A percentile compares a stretch with the other conserved stretches of the same genome.
Evolutionary conservation across 2,113 vertebrate genomes (phyloP).

Genomic region (Myotis lucifugus): DNA sequence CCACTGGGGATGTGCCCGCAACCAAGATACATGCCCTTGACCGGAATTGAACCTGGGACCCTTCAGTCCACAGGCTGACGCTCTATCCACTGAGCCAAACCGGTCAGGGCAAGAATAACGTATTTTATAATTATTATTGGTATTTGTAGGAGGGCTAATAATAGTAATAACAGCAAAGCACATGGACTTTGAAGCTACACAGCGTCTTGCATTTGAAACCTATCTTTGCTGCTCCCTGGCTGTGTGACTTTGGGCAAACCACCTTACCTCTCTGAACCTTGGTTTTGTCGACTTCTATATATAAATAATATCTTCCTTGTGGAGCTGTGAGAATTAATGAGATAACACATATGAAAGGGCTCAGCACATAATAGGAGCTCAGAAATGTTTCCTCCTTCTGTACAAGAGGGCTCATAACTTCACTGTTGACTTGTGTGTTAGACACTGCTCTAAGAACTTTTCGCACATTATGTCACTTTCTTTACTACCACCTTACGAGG

Average conservation of each 20-base stretch:
- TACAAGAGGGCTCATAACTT: not conserved
- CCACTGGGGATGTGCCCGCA: too few species aligned
- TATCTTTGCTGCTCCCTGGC: not conserved
- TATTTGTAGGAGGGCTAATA: not conserved
- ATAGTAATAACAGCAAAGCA: not conserved
- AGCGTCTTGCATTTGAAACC: not conserved
- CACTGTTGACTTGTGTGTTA: not conserved
- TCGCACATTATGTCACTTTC: not conserved
- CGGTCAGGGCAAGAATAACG: too few species aligned
- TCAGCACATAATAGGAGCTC: not conserved
- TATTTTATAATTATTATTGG: constrained; percentile 2
- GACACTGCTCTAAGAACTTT: not conserved
- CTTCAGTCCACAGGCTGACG: too few species aligned
- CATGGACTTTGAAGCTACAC: not conserved
- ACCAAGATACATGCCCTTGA: too few species aligned
- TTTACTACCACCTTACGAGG: not conserved
- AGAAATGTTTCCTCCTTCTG: not conserved
- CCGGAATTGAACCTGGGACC: too few species aligned
- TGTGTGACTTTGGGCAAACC: not conserved
- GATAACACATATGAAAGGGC: not conserved
- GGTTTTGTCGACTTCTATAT: not conserved
- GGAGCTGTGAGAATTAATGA: not conserved
- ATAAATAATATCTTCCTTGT: not conserved
- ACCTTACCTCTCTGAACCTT: not conserved
- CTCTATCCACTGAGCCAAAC: too few species aligned